Base-by-base conservation (phyloP, 1,140 invertebrate species). In the Wiebesia pumilae region DNA sequence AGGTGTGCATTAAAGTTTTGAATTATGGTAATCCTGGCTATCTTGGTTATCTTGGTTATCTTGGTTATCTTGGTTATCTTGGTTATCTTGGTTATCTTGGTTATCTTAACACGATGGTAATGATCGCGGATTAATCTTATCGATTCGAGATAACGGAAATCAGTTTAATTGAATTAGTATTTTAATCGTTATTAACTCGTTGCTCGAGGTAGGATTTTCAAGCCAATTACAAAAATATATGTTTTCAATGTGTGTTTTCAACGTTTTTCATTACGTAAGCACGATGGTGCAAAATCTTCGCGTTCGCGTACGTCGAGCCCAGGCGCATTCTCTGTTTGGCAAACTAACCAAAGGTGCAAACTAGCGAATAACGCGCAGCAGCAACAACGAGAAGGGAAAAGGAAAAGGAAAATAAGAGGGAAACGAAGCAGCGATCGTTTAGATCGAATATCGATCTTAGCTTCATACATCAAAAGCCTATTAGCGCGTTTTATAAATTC, bases 401-500 rank as follows among this genome's bases (percentile, higher is more conserved):
- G 4, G 43, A 47, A 47, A 47, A 47, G 14, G 6, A 47, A 47
- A 47, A 47, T 47, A 47, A 14, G 24, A 38, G 33, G 10, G 10
- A 30, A 69, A 3, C 10, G 62, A 47, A 81, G 47, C 24, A 4
- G 62, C 62, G 43, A n/a, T 75, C 78, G 33, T 62, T 38, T 30
- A 67, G 79, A 79, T 79, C 83, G 40, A 62, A 65, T 65, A 67
- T 79, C 83, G 33, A 67, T 65, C 82, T 35, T 7, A 3, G 19
- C 33, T 27, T 10, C 67, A 51, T 84, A 84, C 83, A 79, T 84
- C 83, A 84, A 84, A 79, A 84, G 75, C 83, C 83, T 84, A 84
- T 84, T 84, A 84, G 82, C 33, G 51, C 30, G 71, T 54, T 67
- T 27, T 75, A 75, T 51, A 43, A 73, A 58, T 83, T 83, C 65